Evolutionary conservation across 2,888 invertebrate species (phyloP), one percentile per base, ranked within the genome.

Genomic region (Ophraella communa): DNA sequence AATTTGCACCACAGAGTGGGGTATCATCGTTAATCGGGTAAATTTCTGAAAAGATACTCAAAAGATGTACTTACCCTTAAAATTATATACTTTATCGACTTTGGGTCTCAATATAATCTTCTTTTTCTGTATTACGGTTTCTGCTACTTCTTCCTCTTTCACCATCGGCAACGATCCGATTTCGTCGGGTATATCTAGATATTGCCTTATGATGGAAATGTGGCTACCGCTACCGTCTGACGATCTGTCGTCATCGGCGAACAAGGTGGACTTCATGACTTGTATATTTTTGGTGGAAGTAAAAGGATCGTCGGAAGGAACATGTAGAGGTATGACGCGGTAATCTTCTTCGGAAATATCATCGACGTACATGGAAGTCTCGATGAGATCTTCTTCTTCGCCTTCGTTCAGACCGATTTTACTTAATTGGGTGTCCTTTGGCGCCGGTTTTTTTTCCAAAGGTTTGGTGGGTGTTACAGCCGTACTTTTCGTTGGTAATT

Each of bases 291-390:
- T 74, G 45, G 68, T 69, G 21, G 68, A 65, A 33, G 68, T 71
- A 47, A 66, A 71, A 0, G 67, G 44, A 23, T 71, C 69, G 55
- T 66, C 73, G 24, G n/a, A n/a, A n/a, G 72, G 67, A 1, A 72
- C 47, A n/a, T 69, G 68, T 2, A 62, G 35, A 0, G 70, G 71
- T 3, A 72, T 67, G 1, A 57, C 59, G 39, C 63, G 67, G 39
- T 69, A 75, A 27, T 74, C 73, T 20, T 74, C 74, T 21, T 76
- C 76, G 1, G 70, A 69, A n/a, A 71, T 63, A 56, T 75, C 70
- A 56, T 77, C 75, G 8, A 73, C 71, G n/a, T 73, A 72, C 75
- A 76, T 74, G 39, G 74, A 74, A 18, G 75, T 73, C 35, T 72
- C 73, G 11, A 77, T 63, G 7, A 75, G 4, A 51, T 76, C 76